Evolutionary conservation across 2,888 invertebrate species (phyloP).

Genomic region (Phengaris alcon): DNA sequence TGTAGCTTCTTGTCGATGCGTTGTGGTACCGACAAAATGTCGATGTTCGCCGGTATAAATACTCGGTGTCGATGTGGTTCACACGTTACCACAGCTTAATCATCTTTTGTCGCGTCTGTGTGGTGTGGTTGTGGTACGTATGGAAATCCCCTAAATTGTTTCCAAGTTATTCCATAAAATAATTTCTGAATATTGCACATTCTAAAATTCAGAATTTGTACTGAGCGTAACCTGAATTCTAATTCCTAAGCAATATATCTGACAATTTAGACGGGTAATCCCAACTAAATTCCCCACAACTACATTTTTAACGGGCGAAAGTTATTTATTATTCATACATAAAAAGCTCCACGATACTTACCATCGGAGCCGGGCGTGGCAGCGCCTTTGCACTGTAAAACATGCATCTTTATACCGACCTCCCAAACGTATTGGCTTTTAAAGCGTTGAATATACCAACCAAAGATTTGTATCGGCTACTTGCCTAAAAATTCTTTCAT

Average conservation of each 20-base stretch:
- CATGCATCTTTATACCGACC: constrained; percentile 43
- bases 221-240: not conserved
- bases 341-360: constrained; percentile 72
- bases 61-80: too few species aligned
- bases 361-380: constrained; percentile 63
- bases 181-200: not conserved
- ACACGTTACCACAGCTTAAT: too few species aligned
- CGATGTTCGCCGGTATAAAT: too few species aligned
- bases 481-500: not conserved
- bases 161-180: not conserved
- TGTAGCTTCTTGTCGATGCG: too few species aligned
- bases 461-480: constrained; percentile 9
- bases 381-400: constrained; percentile 68
- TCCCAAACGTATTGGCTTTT: constrained; percentile 14
- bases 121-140: too few species aligned
- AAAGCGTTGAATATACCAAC: not conserved
- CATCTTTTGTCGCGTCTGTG: too few species aligned
- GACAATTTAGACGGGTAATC: constrained; percentile 32
- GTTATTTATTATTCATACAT: constrained; percentile 72
- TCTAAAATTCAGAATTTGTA: constrained; percentile 8
- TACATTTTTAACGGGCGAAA: constrained; percentile 53
- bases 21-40: too few species aligned
- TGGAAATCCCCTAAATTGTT: too few species aligned
- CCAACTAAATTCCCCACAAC: constrained; percentile 48
- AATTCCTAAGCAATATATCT: constrained; percentile 31